phyloP scores from a whole-genome alignment of 1,140 invertebrate species.

The Parasteatoda tepidariorum region DNA sequence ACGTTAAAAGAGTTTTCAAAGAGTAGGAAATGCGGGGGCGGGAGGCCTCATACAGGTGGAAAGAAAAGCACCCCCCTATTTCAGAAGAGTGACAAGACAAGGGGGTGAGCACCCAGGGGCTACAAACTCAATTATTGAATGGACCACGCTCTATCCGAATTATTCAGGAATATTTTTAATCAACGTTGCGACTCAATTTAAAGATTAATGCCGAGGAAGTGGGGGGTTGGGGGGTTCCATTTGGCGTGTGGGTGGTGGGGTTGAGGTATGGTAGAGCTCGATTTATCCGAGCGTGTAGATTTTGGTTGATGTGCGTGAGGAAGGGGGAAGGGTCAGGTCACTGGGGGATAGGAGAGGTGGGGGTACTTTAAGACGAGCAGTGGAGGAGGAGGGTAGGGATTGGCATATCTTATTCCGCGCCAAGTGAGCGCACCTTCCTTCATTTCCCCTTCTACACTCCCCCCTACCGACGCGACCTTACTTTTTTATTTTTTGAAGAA shows the following conservation, averaged over 20 bases:
- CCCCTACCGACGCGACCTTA: background rate
- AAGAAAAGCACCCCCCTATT: slow-evolving; percentile 46
- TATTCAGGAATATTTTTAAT: slow-evolving; percentile 61
- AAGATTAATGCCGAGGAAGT: slow-evolving; percentile 53
- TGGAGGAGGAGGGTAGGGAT: slow-evolving; percentile 15
- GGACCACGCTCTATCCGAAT: slow-evolving; percentile 53
- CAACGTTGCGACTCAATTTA: slow-evolving; percentile 60
- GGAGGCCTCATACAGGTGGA: slow-evolving; percentile 54
- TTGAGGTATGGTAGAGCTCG: background rate
- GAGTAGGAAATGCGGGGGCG: background rate
- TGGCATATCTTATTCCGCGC: slow-evolving; percentile 57
- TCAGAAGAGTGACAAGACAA: slow-evolving; percentile 45
- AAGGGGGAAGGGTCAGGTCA: slow-evolving; percentile 26
- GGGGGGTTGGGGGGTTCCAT: background rate
- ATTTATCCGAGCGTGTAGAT: slow-evolving; percentile 58
- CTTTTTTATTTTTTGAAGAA: slow-evolving; percentile 4
- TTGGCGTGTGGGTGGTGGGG: background rate
- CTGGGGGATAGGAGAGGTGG: slow-evolving; percentile 9
- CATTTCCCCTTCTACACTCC: background rate
- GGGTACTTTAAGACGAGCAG: background rate
- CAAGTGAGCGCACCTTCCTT: slow-evolving; percentile 34
- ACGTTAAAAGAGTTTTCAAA: slow-evolving; percentile 57
- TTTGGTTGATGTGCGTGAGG: slow-evolving; percentile 38
- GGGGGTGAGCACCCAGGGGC: slow-evolving; percentile 52
- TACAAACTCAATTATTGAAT: slow-evolving; percentile 60